Evolutionary conservation across 1,140 invertebrate genomes (phyloP).

Genomic region (Physella acuta): DNA sequence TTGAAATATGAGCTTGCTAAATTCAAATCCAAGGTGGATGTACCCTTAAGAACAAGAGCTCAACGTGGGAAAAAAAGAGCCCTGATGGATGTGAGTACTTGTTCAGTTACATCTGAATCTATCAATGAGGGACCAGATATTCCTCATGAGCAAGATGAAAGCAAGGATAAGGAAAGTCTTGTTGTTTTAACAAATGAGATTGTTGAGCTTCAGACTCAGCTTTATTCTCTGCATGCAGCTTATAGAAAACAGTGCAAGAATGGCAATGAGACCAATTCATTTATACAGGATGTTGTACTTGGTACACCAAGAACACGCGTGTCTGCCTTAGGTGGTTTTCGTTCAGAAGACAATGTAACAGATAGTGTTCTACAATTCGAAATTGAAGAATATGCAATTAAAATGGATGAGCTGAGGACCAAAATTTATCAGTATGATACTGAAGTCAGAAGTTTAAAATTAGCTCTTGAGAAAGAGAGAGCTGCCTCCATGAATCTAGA

Average conservation of each 20-base stretch:
- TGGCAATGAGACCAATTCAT: slow-evolving; percentile 6
- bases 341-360: slow-evolving; percentile 7
- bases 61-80: slow-evolving; percentile 10
- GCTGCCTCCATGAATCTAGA: not conserved
- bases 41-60: not conserved
- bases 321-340: not conserved
- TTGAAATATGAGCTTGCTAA: slow-evolving; percentile 39
- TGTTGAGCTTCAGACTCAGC: not conserved
- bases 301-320: slow-evolving; percentile 8
- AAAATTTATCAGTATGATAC: slow-evolving; percentile 24
- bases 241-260: slow-evolving; percentile 9
- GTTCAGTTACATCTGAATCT: not conserved
- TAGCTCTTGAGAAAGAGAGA: slow-evolving; percentile 13
- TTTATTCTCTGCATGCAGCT: slow-evolving; percentile 6
- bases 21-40: slow-evolving; percentile 14
- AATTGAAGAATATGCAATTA: slow-evolving; percentile 17
- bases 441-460: slow-evolving; percentile 23
- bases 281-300: slow-evolving; percentile 22
- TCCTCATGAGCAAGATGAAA: not conserved
- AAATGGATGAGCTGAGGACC: slow-evolving; percentile 24
- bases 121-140: not conserved
- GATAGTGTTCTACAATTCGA: slow-evolving; percentile 20
- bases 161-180: not conserved
- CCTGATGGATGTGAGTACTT: not conserved
- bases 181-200: slow-evolving; percentile 9